These are phyloP conservation scores for Drosophila saltans DNA, from an alignment of 1,140 invertebrate genomes.

Conservation along the genomic window DNA sequence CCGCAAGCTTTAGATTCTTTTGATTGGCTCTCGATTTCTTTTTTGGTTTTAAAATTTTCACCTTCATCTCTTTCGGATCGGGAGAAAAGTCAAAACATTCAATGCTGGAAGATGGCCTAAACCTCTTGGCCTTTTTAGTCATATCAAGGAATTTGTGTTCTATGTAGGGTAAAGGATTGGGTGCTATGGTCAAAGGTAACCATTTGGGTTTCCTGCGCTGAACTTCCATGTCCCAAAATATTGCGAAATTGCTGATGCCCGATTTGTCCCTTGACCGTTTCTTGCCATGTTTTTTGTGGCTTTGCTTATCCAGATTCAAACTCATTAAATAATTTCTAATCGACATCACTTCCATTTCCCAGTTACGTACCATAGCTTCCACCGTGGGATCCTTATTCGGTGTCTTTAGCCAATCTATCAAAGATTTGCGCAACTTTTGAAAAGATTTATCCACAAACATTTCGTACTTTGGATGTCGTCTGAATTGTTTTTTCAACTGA, in stretches of 20 bases:
- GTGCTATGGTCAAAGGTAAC: not conserved
- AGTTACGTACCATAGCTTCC: constrained; percentile 9
- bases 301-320: not conserved
- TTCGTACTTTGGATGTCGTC: not conserved
- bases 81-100: not conserved
- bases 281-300: not conserved
- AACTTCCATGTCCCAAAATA: constrained; percentile 34
- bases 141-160: not conserved
- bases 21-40: not conserved
- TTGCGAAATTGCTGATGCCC: constrained; percentile 10
- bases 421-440: not conserved
- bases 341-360: constrained; percentile 26
- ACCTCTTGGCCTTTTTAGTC: not conserved
- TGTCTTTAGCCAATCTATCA: constrained; percentile 6
- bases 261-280: not conserved
- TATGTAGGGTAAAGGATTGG: not conserved
- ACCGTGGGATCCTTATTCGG: not conserved
- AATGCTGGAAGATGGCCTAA: not conserved
- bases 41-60: not conserved
- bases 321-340: constrained; percentile 17
- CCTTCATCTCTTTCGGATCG: not conserved
- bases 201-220: not conserved
- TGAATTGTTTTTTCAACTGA: constrained; percentile 24
- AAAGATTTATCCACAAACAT: constrained; percentile 20
- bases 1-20: not conserved